Percentiles rank a stretch among this genome's conserved stretches.
These are phyloP conservation scores for Gambusia yucatana DNA, from an alignment of 2,797 vertebrate species.

Conservation along the genomic window DNA sequence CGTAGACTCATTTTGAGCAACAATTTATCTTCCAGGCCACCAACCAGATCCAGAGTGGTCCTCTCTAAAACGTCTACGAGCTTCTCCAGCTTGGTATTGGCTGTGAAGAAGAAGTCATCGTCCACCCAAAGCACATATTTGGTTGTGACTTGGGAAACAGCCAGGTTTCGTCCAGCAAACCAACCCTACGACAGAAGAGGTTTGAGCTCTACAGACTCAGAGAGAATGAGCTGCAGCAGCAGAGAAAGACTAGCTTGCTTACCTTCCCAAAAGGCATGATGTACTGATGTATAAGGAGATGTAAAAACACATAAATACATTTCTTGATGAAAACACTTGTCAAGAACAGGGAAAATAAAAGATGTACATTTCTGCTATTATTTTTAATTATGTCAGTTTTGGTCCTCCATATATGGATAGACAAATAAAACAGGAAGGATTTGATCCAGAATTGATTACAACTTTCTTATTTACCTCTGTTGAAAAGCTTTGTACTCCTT, in stretches of 20 bases:
- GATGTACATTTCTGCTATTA: too few species aligned
- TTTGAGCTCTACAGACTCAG: slow-evolving; percentile 14
- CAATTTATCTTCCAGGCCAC: slow-evolving; percentile 11
- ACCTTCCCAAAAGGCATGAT: slow-evolving; percentile 96
- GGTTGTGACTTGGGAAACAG: slow-evolving; percentile 92
- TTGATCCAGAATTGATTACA: not conserved
- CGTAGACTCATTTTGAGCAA: not conserved
- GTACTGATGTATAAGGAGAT: slow-evolving; percentile 81
- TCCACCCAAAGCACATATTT: slow-evolving; percentile 96
- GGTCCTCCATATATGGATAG: too few species aligned
- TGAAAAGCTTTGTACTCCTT: slow-evolving; percentile 85
- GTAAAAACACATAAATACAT: too few species aligned
- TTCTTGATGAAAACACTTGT: too few species aligned
- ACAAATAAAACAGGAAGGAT: too few species aligned
- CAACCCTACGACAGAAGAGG: slow-evolving; percentile 82
- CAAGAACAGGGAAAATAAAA: too few species aligned
- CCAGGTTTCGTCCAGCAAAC: slow-evolving; percentile 94
- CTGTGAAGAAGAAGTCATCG: slow-evolving; percentile 92
- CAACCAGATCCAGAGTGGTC: slow-evolving; percentile 91
- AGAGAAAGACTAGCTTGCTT: not conserved
- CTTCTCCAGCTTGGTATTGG: slow-evolving; percentile 90
- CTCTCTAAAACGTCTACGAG: slow-evolving; percentile 91
- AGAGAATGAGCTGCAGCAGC: not conserved
- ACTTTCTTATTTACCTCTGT: slow-evolving; percentile 69
- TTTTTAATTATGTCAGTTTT: too few species aligned